Evolutionary conservation across 2,113 vertebrate genomes (phyloP), one percentile per base, ranked within the genome.

Genomic region (Ictalurus furcatus): DNA sequence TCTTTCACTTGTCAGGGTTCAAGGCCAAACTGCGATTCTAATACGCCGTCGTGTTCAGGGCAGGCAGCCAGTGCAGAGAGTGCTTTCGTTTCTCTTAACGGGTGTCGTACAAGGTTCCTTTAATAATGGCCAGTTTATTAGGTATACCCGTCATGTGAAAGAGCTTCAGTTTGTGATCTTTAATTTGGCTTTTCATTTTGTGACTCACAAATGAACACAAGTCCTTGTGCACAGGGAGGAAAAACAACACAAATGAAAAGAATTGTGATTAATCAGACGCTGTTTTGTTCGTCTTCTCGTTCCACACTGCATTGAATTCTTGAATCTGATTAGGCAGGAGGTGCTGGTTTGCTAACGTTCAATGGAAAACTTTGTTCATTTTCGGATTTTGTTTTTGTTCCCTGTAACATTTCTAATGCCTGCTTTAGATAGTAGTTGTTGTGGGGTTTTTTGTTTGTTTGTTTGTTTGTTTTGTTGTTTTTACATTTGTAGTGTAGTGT

Each of bases 1-100:
- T 96, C 95, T 96, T 97, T 96, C 94, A 94, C 93, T 97, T 95
- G 95, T 96, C 95, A 95, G 93, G 96, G 94, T 94, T 96, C 95
- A 95, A 94, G 96, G 96, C 93, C 96, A 90, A 96, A 95, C 96
- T 95, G 94, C 96, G 96, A 87, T 90, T 87, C 90, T 85, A 91
- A 92, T 92, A 78, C 78, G 19, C 11, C 44, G 84, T 87, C 82
- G 25, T 54, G 81, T 65, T 67, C 0, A 17, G 58, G 61, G 37
- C 82, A 56, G 56, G 28, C 67, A 79, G 84, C 69, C 56, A 48
- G 37, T 85, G 61, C 84, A 71, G 58, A 88, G 78, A 93, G 73
- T 44, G 69, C 85, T 85, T 56, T 14, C 73, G 7, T 37, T 48
- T 7, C 65, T 76, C 65, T 65, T 54, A 52, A 56, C 76, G 63